Conservation (phyloP, 2,113 vertebrate species). For the Physeter macrocephalus region DNA sequence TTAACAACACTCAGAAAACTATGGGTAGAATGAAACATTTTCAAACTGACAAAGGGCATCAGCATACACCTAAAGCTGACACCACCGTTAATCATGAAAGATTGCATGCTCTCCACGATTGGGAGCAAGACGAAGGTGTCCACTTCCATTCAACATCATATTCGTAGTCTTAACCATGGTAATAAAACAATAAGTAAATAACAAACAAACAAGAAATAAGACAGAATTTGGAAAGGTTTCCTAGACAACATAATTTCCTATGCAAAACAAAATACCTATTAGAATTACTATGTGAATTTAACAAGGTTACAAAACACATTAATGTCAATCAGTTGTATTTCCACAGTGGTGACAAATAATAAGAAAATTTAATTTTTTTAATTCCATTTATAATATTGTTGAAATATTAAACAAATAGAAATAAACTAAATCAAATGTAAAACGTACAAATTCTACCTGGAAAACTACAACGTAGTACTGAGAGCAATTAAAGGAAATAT, state of each 20-base stretch:
- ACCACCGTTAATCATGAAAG: neutral
- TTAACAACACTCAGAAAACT: neutral
- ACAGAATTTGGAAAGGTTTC: neutral
- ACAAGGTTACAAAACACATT: neutral
- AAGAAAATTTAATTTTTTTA: neutral
- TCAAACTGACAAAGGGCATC: neutral
- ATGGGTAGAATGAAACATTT: too few species aligned
- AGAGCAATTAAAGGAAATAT: neutral
- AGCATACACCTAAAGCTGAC: too few species aligned
- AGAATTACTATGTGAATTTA: too few species aligned
- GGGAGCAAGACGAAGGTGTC: accelerated
- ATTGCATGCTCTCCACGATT: too few species aligned
- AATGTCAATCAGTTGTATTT: neutral
- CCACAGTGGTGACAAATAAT: neutral
- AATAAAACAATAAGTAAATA: too few species aligned
- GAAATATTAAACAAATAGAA: neutral
- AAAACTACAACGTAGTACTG: too few species aligned
- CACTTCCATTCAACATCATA: accelerated
- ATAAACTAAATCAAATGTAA: neutral
- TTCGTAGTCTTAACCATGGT: neutral
- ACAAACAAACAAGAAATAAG: neutral
- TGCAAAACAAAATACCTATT: neutral
- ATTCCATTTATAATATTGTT: neutral
- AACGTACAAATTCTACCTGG: neutral
- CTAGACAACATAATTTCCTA: too few species aligned